Evolutionary conservation across 37 sponge, comb jelly and placozoan genomes (phyloP).

Genomic region (Geodia barretti): DNA sequence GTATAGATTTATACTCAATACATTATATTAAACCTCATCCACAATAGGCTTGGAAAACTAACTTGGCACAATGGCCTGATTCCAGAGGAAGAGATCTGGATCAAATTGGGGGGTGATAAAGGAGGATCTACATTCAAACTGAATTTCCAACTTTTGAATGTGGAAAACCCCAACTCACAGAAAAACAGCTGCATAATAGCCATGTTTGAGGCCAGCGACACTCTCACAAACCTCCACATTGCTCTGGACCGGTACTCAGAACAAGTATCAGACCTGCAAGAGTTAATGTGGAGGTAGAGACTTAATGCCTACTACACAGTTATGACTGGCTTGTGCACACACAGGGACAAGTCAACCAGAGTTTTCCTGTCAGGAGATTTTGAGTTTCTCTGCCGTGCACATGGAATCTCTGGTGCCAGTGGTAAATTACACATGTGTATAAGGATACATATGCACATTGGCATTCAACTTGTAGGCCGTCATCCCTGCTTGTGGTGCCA

Average conservation of each 20-base stretch:
- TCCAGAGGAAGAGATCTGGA: constrained; percentile 43
- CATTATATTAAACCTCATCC: neutral
- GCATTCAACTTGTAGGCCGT: constrained; percentile 26
- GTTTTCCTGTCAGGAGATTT: constrained; percentile 45
- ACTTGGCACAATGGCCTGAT: constrained; percentile 56
- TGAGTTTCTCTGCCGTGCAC: constrained; percentile 24
- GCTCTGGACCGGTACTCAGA: constrained; percentile 24
- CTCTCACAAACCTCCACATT: constrained; percentile 22
- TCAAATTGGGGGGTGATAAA: constrained; percentile 53
- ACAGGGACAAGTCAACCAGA: constrained; percentile 16
- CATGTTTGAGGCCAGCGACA: constrained; percentile 24
- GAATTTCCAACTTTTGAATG: constrained; percentile 34
- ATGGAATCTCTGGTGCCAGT: constrained; percentile 42
- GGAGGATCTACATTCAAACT: constrained; percentile 46
- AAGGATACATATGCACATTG: neutral
- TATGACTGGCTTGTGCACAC: neutral
- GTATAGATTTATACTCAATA: too few species aligned
- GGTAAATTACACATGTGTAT: constrained; percentile 16
- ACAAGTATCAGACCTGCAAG: constrained; percentile 9
- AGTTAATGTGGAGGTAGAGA: constrained; percentile 29
- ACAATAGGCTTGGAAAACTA: neutral
- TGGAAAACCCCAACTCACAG: constrained; percentile 22
- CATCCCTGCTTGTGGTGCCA: constrained; percentile 36
- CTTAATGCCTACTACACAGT: neutral
- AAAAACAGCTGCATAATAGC: constrained; percentile 28